phyloP scores from a whole-genome alignment of 2,113 vertebrate genomes.

The Saccopteryx leptura region DNA sequence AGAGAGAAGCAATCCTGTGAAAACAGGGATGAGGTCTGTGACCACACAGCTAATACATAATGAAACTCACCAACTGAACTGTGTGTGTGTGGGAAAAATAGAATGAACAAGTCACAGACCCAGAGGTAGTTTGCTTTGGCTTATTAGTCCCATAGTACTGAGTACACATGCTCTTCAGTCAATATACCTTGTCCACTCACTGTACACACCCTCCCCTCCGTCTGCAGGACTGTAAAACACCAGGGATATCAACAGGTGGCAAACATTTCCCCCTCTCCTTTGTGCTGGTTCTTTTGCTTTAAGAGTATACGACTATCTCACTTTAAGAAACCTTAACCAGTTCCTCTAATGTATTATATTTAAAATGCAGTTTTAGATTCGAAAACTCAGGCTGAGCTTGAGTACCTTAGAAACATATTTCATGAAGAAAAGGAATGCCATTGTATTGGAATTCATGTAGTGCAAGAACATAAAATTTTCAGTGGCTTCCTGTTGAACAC shows the following conservation, averaged over 20 bases:
- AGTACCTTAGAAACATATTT: conserved; percentile 2
- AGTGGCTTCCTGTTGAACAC: background rate
- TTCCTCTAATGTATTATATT: background rate
- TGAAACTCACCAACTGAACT: background rate
- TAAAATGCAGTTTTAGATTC: background rate
- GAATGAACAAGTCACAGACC: background rate
- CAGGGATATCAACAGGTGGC: background rate
- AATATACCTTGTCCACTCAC: background rate
- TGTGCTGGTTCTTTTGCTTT: background rate
- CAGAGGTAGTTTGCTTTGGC: background rate
- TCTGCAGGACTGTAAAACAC: background rate
- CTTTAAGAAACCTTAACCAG: background rate
- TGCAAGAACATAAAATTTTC: background rate
- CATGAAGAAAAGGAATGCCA: background rate
- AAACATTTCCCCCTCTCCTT: background rate
- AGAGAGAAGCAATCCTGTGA: background rate
- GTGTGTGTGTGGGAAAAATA: background rate
- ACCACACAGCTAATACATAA: background rate
- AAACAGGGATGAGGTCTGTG: background rate
- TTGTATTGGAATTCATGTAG: background rate
- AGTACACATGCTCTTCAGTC: background rate
- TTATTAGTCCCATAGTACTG: background rate
- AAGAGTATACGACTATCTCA: background rate
- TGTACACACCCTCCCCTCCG: background rate
- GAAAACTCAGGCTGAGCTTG: background rate